Conservation (phyloP, 2,113 vertebrate genomes). For the Paradisaea rubra region DNA sequence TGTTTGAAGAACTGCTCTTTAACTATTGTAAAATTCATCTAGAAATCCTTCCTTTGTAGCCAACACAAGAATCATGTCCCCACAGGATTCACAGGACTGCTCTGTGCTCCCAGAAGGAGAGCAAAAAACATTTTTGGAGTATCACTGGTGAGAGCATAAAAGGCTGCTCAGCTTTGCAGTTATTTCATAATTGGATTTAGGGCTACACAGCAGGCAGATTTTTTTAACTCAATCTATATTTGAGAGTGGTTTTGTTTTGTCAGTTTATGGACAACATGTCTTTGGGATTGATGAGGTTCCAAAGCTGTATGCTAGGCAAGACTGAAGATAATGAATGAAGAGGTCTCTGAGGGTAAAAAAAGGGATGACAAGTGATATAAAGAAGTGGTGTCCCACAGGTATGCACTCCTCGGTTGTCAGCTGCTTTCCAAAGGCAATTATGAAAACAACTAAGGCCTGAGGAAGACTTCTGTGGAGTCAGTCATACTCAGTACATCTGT, state of each 20-base stretch:
- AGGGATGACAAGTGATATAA: background rate
- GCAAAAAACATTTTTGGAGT: background rate
- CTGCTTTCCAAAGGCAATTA: background rate
- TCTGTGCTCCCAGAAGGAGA: background rate
- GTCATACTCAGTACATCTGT: fast-evolving
- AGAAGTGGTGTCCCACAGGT: background rate
- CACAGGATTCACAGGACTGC: background rate
- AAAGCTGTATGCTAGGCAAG: background rate
- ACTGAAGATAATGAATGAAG: background rate
- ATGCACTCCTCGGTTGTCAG: background rate
- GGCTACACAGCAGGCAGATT: background rate
- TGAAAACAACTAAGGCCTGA: background rate
- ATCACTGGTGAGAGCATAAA: background rate
- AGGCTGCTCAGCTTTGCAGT: background rate
- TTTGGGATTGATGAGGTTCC: background rate
- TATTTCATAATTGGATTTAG: background rate
- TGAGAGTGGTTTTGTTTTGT: background rate
- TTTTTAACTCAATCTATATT: background rate
- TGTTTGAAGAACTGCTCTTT: background rate
- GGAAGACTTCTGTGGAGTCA: background rate
- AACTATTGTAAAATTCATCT: background rate
- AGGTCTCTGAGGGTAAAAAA: background rate
- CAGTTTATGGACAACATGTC: background rate
- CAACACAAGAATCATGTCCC: background rate
- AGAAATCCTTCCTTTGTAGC: background rate